Conservation (phyloP, 1,140 invertebrate genomes). For the Vanessa tameamea region DNA sequence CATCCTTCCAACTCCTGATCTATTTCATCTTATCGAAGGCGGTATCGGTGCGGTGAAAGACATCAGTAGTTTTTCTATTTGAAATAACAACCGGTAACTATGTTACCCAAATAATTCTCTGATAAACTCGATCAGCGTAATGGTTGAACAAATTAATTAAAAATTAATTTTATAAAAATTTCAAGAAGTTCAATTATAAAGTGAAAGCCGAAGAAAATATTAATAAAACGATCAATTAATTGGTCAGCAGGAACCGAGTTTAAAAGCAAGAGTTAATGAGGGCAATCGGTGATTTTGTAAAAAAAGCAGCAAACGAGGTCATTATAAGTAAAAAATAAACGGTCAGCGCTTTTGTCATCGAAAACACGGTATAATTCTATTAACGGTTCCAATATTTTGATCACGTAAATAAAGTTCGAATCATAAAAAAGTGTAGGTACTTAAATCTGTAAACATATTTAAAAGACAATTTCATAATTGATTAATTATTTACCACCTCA, state of each 20-base stretch:
- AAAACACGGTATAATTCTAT: constrained; percentile 13
- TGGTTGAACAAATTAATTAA: background rate
- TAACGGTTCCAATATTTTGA: constrained; percentile 13
- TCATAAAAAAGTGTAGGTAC: background rate
- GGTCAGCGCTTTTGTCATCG: constrained; percentile 16
- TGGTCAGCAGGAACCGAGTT: constrained; percentile 24
- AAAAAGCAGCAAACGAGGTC: constrained; percentile 34
- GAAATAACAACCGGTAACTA: background rate
- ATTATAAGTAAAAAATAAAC: constrained; percentile 20
- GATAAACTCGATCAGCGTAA: background rate
- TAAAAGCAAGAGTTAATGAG: constrained; percentile 62
- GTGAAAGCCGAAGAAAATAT: constrained; percentile 41
- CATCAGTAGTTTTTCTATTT: background rate
- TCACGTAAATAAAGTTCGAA: background rate
- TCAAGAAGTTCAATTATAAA: constrained; percentile 14
- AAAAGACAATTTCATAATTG: no score
- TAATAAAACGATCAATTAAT: constrained; percentile 30
- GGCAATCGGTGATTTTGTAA: constrained; percentile 50
- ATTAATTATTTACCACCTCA: no score
- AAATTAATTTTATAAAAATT: constrained; percentile 7
- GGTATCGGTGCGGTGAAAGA: background rate
- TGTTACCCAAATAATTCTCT: background rate
- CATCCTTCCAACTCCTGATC: constrained; percentile 47
- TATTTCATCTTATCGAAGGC: constrained; percentile 45
- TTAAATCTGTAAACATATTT: no score